Conservation (phyloP, 2,888 invertebrate genomes). For the Ferrisia virgata region DNA sequence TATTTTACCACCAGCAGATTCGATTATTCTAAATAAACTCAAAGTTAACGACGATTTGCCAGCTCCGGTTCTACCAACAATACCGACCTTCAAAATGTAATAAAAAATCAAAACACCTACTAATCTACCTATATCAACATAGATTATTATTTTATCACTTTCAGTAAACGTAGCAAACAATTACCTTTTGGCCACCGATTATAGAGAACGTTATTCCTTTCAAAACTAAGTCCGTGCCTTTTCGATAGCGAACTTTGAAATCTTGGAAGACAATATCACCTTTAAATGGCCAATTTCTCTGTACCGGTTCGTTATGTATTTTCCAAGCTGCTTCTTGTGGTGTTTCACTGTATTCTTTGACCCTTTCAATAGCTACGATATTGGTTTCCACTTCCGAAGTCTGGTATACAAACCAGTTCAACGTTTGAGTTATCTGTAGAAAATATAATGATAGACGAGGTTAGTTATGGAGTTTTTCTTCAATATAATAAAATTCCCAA, state of each 20-base stretch:
- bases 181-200: slow-evolving; percentile 74
- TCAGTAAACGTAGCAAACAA: background rate
- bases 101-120: background rate
- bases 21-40: slow-evolving; percentile 84
- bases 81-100: slow-evolving; percentile 61
- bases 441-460: slow-evolving; percentile 48
- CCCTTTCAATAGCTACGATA: slow-evolving; percentile 94
- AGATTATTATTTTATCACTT: background rate
- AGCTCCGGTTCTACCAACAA: slow-evolving; percentile 86
- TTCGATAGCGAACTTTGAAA: slow-evolving; percentile 80
- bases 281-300: slow-evolving; percentile 69
- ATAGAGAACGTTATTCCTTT: slow-evolving; percentile 74
- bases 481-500: too few species aligned
- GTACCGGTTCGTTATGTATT: slow-evolving; percentile 51
- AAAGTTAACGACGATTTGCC: slow-evolving; percentile 89
- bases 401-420: slow-evolving; percentile 96
- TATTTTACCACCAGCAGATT: slow-evolving; percentile 76
- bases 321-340: slow-evolving; percentile 57
- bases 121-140: too few species aligned
- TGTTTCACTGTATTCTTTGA: slow-evolving; percentile 90
- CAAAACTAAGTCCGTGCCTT: slow-evolving; percentile 81
- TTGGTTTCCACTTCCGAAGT: slow-evolving; percentile 96
- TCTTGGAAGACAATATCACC: slow-evolving; percentile 78
- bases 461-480: background rate
- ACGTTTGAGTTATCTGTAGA: slow-evolving; percentile 86